phyloP scores from a whole-genome alignment of 2,797 vertebrate species.

The Chanos chanos region DNA sequence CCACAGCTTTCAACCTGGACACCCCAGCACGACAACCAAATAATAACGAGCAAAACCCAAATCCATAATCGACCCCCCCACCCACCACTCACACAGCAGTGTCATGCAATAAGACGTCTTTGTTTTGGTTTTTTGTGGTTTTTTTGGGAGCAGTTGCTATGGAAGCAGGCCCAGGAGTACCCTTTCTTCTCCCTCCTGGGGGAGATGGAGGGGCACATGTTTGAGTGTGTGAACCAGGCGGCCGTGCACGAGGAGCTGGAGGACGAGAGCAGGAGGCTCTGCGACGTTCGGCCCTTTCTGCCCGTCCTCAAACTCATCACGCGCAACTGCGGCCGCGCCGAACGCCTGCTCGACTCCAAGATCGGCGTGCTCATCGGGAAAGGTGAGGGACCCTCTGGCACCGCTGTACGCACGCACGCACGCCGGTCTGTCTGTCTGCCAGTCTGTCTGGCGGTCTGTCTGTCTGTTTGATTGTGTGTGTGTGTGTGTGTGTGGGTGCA shows the following conservation, averaged over 20 bases:
- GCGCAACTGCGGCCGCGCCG: slow-evolving; percentile 89
- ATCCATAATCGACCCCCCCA: too few species aligned
- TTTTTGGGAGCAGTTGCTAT: slow-evolving; percentile 79
- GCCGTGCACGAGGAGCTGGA: slow-evolving; percentile 97
- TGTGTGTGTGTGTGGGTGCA: too few species aligned
- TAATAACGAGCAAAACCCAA: too few species aligned
- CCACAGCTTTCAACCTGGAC: too few species aligned
- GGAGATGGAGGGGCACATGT: slow-evolving; percentile 97
- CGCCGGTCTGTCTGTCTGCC: too few species aligned
- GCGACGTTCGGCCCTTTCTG: slow-evolving; percentile 93
- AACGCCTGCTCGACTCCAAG: slow-evolving; percentile 91
- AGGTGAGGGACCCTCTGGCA: slow-evolving; percentile 67
- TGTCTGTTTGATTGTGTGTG: too few species aligned
- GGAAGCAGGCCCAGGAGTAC: slow-evolving; percentile 93
- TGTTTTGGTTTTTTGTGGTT: background rate
- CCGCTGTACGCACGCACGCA: background rate
- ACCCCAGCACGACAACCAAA: too few species aligned
- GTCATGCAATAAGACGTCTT: background rate
- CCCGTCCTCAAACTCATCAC: slow-evolving; percentile 91
- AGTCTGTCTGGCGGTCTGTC: too few species aligned
- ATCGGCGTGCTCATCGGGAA: slow-evolving; percentile 97
- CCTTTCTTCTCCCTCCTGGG: slow-evolving; percentile 89
- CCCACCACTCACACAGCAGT: too few species aligned
- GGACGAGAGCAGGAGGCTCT: slow-evolving; percentile 91
- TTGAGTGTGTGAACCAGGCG: slow-evolving; percentile 95